These are phyloP conservation scores for Benthosema pterotum DNA, from an alignment of 2,797 vertebrate species.

Conservation along the genomic window DNA sequence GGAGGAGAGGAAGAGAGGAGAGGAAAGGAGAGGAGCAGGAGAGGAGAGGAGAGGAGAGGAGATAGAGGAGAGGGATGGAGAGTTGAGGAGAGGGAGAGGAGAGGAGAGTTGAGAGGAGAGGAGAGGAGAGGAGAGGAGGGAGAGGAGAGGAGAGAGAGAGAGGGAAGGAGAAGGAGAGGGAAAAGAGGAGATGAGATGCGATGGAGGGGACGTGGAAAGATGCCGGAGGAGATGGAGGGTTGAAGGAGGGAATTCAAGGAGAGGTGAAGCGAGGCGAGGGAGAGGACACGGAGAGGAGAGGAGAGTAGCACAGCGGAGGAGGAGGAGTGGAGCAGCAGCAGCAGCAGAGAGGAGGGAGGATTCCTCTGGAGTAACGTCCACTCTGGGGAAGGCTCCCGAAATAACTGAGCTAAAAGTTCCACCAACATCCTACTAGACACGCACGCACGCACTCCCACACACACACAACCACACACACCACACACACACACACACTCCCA, in stretches of 20 bases:
- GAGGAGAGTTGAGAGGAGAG: not conserved
- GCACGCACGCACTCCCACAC: slow-evolving; percentile 2
- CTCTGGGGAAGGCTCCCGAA: slow-evolving; percentile 77
- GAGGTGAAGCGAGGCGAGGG: slow-evolving; percentile 11
- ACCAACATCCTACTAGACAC: slow-evolving; percentile 53
- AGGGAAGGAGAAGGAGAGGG: too few relatives aligned
- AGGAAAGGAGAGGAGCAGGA: slow-evolving; percentile 9
- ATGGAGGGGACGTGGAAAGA: not conserved
- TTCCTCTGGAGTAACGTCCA: slow-evolving; percentile 68
- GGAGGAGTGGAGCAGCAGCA: slow-evolving; percentile 19
- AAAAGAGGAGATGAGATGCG: slow-evolving; percentile 5
- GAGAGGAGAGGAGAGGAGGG: slow-evolving; percentile 19
- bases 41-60: slow-evolving; percentile 23
- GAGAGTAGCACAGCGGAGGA: slow-evolving; percentile 18
- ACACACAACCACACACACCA: slow-evolving; percentile 11
- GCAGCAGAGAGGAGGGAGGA: slow-evolving; percentile 47
- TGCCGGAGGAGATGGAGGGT: slow-evolving; percentile 23
- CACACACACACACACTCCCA: slow-evolving; percentile 2
- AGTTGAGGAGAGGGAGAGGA: slow-evolving; percentile 20
- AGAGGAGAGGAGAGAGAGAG: slow-evolving; percentile 4
- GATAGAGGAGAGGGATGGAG: slow-evolving; percentile 30
- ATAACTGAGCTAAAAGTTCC: slow-evolving; percentile 79
- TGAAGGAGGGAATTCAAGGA: slow-evolving; percentile 5
- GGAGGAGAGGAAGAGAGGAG: slow-evolving; percentile 2
- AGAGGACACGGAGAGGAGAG: not conserved